Evolutionary conservation across 1,140 invertebrate genomes (phyloP), one percentile per base, ranked within the genome.

Genomic region (Lasioglossum baleicum): DNA sequence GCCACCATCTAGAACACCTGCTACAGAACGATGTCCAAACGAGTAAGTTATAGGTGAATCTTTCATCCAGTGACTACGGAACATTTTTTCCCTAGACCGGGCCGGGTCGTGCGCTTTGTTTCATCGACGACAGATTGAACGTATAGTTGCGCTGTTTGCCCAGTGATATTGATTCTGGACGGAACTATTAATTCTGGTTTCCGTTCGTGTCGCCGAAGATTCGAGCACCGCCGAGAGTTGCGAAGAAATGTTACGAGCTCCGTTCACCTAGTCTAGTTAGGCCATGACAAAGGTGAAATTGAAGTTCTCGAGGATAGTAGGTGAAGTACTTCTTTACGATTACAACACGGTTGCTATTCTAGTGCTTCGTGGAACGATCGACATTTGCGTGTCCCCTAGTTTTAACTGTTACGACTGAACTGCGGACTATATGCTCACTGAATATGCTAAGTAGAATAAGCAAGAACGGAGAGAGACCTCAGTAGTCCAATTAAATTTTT

Each of bases 1-100:
- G 44, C 58, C 60, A 20, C 58, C 65, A 72, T 35, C n/a, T 48
- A 44, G 51, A 44, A 40, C 74, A 64, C 35, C 60, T 78, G 61
- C 22, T 17, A 11, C 20, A 65, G 69, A 65, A 78, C 68, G 69
- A 71, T 31, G n/a, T 5, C 72, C 53, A 10, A 13, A 64, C 58
- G 35, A 42, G 22, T 44, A 42, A 73, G 44, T 79, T 79, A 73
- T 48, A 17, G 6, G n/a, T 13, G 53, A 35, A 56, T 35, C 69
- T 44, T 65, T 44, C 48, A 26, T 44, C 58, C 22, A n/a, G 22
- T 22, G 35, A 56, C 53, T 17, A 10, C 40, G 15, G 20, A 5
- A 48, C 42, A 58, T 56, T 58, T 65, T 61, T 65, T 72, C 56
- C 17, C n/a, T 51, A 44, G 48, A 51, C 17, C 13, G 40, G 13